phyloP scores from a whole-genome alignment of 2,888 invertebrate species.

The Masnerella sp. region DNA sequence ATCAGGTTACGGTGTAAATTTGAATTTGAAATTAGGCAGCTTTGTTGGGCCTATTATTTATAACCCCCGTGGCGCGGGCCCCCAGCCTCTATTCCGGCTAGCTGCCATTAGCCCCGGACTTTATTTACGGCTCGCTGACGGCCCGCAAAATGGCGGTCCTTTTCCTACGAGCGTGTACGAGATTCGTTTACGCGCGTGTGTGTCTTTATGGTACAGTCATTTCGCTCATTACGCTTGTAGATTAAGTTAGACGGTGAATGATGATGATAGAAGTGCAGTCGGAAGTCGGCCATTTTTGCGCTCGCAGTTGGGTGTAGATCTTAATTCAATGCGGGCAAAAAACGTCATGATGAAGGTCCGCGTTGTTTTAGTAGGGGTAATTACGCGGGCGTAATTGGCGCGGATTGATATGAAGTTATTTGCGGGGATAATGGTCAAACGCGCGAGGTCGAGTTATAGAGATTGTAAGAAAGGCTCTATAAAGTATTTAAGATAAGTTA shows the following conservation, averaged over 20 bases:
- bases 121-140: slow-evolving; percentile 69
- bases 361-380: slow-evolving; percentile 35
- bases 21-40: slow-evolving; percentile 36
- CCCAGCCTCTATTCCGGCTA: slow-evolving; percentile 25
- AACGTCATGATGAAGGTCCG: slow-evolving; percentile 28
- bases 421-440: slow-evolving; percentile 28
- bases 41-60: slow-evolving; percentile 41
- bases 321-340: slow-evolving; percentile 51
- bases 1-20: slow-evolving; percentile 13
- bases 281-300: slow-evolving; percentile 57
- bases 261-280: slow-evolving; percentile 52
- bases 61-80: slow-evolving; percentile 5
- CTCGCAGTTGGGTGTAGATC: slow-evolving; percentile 35
- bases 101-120: slow-evolving; percentile 67
- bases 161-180: slow-evolving; percentile 40
- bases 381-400: slow-evolving; percentile 44
- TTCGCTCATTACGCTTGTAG: slow-evolving; percentile 53
- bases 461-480: slow-evolving; percentile 26
- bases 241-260: slow-evolving; percentile 50
- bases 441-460: slow-evolving; percentile 21
- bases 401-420: slow-evolving; percentile 52
- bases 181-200: slow-evolving; percentile 51
- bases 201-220: slow-evolving; percentile 50
- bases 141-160: slow-evolving; percentile 67
- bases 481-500: slow-evolving; percentile 28